Evolutionary conservation across 2,797 vertebrate genomes (phyloP).

Genomic region (Natrix natrix): DNA sequence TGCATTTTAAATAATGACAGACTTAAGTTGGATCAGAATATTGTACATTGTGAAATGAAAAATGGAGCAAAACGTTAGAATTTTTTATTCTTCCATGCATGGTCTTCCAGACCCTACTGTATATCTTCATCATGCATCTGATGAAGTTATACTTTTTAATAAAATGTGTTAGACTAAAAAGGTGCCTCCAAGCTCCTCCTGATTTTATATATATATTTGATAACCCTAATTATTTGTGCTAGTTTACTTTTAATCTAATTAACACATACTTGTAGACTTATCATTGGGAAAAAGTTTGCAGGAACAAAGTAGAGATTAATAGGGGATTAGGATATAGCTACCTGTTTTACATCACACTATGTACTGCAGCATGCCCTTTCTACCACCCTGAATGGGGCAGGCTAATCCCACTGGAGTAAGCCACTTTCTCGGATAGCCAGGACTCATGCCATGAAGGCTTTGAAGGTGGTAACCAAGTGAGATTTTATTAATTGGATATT

Average conservation of each 20-base stretch:
- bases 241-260: neutral
- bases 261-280: neutral
- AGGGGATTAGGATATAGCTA: neutral
- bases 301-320: neutral
- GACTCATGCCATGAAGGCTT: neutral
- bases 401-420: neutral
- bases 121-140: neutral
- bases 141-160: neutral
- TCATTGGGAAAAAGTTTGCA: neutral
- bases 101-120: neutral
- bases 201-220: neutral
- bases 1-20: conserved; percentile 32
- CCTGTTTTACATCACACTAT: neutral
- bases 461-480: neutral
- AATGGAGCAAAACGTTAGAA: neutral
- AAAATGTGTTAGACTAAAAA: neutral
- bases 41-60: neutral
- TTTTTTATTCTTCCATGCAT: neutral
- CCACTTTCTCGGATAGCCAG: neutral
- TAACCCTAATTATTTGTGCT: neutral
- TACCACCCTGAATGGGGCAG: neutral
- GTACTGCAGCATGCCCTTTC: neutral
- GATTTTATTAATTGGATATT: neutral
- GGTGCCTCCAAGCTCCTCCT: neutral
- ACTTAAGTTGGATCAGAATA: neutral